Evolutionary conservation across 2,113 vertebrate species (phyloP).

Genomic region (Heterotilapia buettikoferi): DNA sequence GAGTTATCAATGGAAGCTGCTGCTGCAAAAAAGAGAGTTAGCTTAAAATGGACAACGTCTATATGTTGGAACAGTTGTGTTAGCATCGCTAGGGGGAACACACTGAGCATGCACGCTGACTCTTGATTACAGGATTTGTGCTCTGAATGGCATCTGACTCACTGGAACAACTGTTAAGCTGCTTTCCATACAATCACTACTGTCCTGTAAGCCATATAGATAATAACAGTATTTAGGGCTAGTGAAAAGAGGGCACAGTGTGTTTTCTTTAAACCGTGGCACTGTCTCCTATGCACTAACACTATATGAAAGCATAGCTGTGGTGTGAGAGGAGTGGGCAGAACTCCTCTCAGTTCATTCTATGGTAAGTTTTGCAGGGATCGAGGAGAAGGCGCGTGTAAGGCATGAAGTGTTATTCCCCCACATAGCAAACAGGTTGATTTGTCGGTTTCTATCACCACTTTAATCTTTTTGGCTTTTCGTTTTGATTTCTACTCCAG

Average conservation of each 20-base stretch:
- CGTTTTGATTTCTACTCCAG: background rate
- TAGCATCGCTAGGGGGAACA: background rate
- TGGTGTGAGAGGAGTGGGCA: background rate
- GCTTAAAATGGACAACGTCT: background rate
- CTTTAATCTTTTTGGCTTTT: background rate
- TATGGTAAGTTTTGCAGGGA: background rate
- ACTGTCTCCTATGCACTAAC: background rate
- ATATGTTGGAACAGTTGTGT: background rate
- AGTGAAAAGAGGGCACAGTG: background rate
- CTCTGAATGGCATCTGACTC: slow-evolving; percentile 30
- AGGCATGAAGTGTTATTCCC: background rate
- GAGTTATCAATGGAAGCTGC: background rate
- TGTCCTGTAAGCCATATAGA: background rate
- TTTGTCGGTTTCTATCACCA: background rate
- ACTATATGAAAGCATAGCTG: background rate
- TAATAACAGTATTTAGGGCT: slow-evolving; percentile 22
- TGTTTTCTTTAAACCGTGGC: background rate
- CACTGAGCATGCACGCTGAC: background rate
- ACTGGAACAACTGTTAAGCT: slow-evolving; percentile 6
- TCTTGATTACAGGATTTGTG: slow-evolving; percentile 19
- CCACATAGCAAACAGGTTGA: background rate
- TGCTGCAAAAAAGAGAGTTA: background rate
- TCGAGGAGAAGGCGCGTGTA: background rate
- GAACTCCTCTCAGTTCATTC: background rate
- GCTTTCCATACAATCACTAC: slow-evolving; percentile 16